These are phyloP conservation scores for Petrocephalus microphthalmus DNA, from an alignment of 2,113 vertebrate genomes.

Conservation along the genomic window DNA sequence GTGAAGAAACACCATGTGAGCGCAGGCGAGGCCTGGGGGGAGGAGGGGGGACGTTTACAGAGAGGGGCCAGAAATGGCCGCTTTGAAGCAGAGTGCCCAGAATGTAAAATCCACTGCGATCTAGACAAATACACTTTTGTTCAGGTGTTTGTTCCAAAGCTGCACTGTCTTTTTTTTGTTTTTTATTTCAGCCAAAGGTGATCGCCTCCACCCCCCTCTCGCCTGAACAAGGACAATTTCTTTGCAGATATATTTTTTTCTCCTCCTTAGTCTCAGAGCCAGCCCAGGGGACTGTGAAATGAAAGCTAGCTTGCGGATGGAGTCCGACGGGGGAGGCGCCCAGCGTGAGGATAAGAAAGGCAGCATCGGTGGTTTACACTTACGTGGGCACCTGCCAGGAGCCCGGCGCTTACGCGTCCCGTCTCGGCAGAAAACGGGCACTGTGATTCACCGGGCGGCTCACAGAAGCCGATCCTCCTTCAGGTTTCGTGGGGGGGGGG, in stretches of 20 bases:
- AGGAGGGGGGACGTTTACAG: background rate
- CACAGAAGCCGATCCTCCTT: background rate
- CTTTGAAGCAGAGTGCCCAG: background rate
- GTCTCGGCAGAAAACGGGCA: background rate
- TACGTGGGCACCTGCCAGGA: background rate
- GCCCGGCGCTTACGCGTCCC: background rate
- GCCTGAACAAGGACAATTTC: slow-evolving; percentile 44
- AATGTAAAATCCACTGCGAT: slow-evolving; percentile 29
- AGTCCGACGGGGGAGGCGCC: slow-evolving; percentile 28
- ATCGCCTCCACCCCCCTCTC: slow-evolving; percentile 25
- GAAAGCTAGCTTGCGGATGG: slow-evolving; percentile 42
- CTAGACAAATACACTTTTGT: slow-evolving; percentile 20
- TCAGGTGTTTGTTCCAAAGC: background rate
- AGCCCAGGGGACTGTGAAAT: slow-evolving; percentile 38
- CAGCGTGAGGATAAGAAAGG: slow-evolving; percentile 26
- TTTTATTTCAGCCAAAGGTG: slow-evolving; percentile 35
- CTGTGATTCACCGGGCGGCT: slow-evolving; percentile 26
- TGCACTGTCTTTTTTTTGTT: background rate
- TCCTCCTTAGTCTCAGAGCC: slow-evolving; percentile 25
- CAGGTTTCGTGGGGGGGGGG: background rate
- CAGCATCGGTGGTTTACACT: background rate
- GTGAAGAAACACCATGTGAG: background rate
- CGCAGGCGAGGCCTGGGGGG: background rate
- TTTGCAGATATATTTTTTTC: slow-evolving; percentile 29
- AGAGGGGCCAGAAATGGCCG: background rate